Percentiles rank a stretch among this genome's conserved stretches.
These are phyloP conservation scores for Pipra filicauda DNA, from an alignment of 2,113 vertebrate genomes.

Conservation along the genomic window DNA sequence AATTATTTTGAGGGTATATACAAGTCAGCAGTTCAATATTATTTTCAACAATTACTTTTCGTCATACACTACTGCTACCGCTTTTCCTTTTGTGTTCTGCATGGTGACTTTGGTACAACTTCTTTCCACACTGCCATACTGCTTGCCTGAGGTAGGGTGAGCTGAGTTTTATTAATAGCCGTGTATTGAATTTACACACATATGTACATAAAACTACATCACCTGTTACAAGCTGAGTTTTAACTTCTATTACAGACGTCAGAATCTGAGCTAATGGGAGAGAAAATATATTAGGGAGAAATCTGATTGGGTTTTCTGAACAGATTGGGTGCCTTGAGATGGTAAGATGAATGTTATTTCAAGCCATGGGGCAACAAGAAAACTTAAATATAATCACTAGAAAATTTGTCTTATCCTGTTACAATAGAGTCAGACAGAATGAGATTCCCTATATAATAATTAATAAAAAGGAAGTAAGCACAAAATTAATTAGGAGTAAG, in stretches of 20 bases:
- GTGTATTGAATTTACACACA: background rate
- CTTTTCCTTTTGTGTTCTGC: background rate
- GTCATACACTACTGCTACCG: background rate
- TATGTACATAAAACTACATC: background rate
- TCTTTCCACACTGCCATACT: background rate
- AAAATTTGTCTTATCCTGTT: background rate
- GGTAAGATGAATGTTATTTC: background rate
- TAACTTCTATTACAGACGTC: background rate
- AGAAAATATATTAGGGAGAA: background rate
- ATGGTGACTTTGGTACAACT: background rate
- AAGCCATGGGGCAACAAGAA: background rate
- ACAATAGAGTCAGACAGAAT: background rate
- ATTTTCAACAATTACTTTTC: background rate
- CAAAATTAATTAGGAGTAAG: background rate
- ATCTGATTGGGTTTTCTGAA: background rate
- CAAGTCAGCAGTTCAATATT: background rate
- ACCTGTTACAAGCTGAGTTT: background rate
- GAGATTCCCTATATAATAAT: background rate
- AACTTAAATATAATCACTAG: background rate
- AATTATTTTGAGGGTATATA: background rate
- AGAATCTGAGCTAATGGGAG: background rate
- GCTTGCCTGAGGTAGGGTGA: background rate
- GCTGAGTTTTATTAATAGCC: background rate
- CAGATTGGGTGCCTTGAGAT: background rate
- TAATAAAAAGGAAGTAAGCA: background rate